Conservation (phyloP, 2,113 vertebrate species). For the Copsychus sechellarum region DNA sequence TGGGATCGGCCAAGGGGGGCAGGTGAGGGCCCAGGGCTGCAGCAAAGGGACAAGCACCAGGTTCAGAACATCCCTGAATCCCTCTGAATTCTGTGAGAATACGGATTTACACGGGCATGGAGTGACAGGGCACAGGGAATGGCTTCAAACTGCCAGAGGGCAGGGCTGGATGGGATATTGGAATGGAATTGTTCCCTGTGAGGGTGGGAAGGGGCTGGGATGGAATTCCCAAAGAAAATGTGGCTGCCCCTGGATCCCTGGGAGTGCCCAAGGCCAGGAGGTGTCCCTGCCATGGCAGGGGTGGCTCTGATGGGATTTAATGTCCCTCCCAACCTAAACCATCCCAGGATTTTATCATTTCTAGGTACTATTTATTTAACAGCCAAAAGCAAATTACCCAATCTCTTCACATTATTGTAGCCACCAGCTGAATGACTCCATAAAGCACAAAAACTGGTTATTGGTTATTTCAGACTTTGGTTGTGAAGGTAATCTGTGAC, state of each 20-base stretch:
- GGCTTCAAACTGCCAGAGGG: background rate
- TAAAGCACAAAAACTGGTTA: background rate
- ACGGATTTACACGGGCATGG: fast-evolving
- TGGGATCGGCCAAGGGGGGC: background rate
- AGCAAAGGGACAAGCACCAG: background rate
- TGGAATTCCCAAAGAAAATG: background rate
- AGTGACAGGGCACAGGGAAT: background rate
- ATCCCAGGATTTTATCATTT: background rate
- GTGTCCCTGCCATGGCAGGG: too few species aligned
- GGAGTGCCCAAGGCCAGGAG: background rate
- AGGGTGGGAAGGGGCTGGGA: background rate
- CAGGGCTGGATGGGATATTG: fast-evolving
- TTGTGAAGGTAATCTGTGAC: background rate
- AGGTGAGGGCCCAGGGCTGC: background rate
- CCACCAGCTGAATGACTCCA: background rate
- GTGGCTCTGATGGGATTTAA: too few species aligned
- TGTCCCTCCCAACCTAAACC: too few species aligned
- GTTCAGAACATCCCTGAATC: background rate
- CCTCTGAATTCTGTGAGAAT: background rate
- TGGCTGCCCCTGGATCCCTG: background rate
- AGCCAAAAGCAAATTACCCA: background rate
- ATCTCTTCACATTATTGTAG: background rate
- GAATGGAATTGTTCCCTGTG: background rate
- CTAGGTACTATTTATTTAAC: background rate
- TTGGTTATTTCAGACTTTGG: background rate